Base-by-base conservation (phyloP, 2,113 vertebrate genomes). In the Rostratula benghalensis region DNA sequence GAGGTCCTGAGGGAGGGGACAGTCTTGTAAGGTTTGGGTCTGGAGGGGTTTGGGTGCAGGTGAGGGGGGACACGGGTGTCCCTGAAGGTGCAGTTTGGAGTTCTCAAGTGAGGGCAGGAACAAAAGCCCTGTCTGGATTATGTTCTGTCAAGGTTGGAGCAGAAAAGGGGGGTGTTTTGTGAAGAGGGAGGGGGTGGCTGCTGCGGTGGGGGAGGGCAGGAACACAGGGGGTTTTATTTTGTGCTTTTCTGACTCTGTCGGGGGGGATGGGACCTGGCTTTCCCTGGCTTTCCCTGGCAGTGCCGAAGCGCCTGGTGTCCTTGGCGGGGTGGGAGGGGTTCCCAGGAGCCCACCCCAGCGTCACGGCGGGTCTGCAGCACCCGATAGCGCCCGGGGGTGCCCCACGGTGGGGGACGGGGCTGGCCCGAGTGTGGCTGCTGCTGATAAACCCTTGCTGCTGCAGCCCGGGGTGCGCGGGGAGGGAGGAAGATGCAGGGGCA, bases 131-230 rank as follows among this genome's bases (percentile, higher is more conserved):
- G 5, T 0, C 51, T 11, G 69, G n/a, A 3, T 28, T 12, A 0
- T 0, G 24, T 21, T 30, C 25, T 5, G 92, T 18, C 1, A 8
- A 1, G 1, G 4, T 6, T 1, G 3, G 65, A 15, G 48, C 43
- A 45, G 41, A 10, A 48, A 25, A 61, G 5, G n/a, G 60, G 33
- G 2, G 8, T 5, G 50, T 8, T 46, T 14, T 28, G 43, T 4
- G 6, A 21, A 18, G 43, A 11, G 68, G 41, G 10, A 23, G 61
- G 22, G n/a, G 28, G 5, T 0, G 30, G 8, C 39, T 2, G 37
- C 45, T 12, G 10, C 3, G 19, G 39, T 39, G 39, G 39, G 39
- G 39, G 39, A 39, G 9, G 39, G 39, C 39, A 39, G 39, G 39
- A 39, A 11, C 39, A 9, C 39, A 39, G 39, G 39, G 39, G 9